A percentile compares a stretch with the other conserved stretches of the same genome.
phyloP scores from a whole-genome alignment of 2,113 vertebrate genomes.

The Oreocharis arfaki region DNA sequence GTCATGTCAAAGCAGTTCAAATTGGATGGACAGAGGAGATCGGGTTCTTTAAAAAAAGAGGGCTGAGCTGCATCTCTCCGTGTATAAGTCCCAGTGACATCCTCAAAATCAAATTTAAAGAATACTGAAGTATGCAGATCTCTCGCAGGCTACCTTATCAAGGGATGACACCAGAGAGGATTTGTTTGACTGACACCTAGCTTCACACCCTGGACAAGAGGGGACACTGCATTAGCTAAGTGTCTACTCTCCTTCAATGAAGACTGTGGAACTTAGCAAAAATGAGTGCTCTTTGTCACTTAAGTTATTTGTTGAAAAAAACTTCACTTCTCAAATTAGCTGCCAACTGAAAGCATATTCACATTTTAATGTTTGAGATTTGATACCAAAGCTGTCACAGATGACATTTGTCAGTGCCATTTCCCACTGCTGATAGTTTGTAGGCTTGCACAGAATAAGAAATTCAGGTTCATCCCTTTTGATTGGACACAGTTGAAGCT shows the following conservation, averaged over 20 bases:
- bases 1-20: background rate
- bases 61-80: background rate
- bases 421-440: background rate
- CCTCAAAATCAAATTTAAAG: background rate
- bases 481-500: accelerated
- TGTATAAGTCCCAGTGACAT: background rate
- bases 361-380: background rate
- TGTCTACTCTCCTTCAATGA: background rate
- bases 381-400: background rate
- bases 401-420: background rate
- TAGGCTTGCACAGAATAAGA: background rate
- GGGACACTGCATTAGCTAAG: background rate
- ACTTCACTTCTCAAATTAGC: background rate
- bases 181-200: background rate
- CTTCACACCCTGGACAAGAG: background rate
- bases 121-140: background rate
- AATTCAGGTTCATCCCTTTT: background rate
- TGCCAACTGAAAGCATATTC: background rate
- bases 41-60: background rate
- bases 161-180: background rate
- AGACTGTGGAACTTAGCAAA: background rate
- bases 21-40: background rate
- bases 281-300: background rate
- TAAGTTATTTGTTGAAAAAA: background rate
- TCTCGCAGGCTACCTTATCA: background rate